phyloP scores from a whole-genome alignment of 2,888 invertebrate genomes.

The Liodrosophila aerea region DNA sequence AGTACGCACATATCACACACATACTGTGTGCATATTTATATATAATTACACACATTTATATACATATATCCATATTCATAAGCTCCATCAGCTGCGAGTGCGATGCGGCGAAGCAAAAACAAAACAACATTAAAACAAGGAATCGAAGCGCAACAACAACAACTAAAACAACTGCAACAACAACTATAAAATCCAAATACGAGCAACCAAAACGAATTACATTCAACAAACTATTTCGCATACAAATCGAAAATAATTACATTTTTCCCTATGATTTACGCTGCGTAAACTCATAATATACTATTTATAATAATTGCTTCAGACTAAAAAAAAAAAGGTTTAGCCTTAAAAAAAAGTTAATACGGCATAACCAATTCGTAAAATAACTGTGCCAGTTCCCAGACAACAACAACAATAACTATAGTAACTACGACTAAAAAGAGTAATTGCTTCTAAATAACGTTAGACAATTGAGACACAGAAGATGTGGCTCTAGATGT shows the following conservation, averaged over 20 bases:
- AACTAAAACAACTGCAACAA: conserved; percentile 17
- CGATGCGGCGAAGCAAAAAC: conserved; percentile 20
- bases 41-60: too few relatives aligned
- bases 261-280: not conserved
- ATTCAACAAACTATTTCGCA: conserved; percentile 30
- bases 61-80: not conserved
- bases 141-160: conserved; percentile 41
- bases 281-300: not conserved
- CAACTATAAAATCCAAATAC: not conserved
- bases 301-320: conserved; percentile 18
- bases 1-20: too few relatives aligned
- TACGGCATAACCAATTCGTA: too few relatives aligned
- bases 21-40: too few relatives aligned
- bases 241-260: conserved; percentile 47
- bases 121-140: conserved; percentile 25
- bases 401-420: conserved; percentile 11
- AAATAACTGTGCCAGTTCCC: conserved; percentile 32
- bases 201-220: conserved; percentile 24
- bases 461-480: conserved; percentile 30
- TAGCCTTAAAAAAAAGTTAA: not conserved
- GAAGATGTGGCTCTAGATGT: conserved; percentile 1
- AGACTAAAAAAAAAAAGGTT: not conserved
- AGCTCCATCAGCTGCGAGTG: conserved; percentile 24
- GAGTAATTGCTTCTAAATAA: conserved; percentile 32
- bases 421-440: too few relatives aligned